Evolutionary conservation across 2,888 invertebrate genomes (phyloP), one percentile per base, ranked within the genome.

Genomic region (Biston stratarius): DNA sequence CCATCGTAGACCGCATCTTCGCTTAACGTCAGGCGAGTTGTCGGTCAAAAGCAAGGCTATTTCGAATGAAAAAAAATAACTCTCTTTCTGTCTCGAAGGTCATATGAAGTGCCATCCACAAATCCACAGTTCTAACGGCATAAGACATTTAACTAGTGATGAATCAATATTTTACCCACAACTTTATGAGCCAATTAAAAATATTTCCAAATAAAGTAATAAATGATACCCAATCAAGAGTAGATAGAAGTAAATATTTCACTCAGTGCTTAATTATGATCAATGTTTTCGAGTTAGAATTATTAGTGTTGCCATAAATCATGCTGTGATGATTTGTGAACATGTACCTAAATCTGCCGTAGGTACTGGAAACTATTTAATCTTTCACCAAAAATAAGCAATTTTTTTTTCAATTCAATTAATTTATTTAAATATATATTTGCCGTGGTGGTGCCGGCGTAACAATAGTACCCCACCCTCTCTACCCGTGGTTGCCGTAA

Each of bases 121-220:
- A 24, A 3, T 24, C 24, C 38, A 6, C 38, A 38, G 24, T 24
- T 24, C 38, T 47, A 15, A 47, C 47, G 14, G 8, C 9, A 47
- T 5, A 45, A 45, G 15, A 15, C 15, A 11, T 12, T 44, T n/a
- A 48, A 24, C 11, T 33, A 48, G 10, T 48, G 48, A 57, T 51
- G 42, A 57, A 57, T 42, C 49, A 56, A 42, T 60, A 60, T 47
- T n/a, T 14, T 48, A 44, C 33, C 49, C 44, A 45, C 45, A 7
- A 47, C 1, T 24, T 24, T 8, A 52, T 57, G 36, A 45, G 58
- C 58, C 58, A 61, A 61, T 67, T 67, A 67, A 52, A 63, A 61
- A 11, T 47, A 58, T 67, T 59, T 58, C 53, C 48, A 53, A 55
- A 59, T 56, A 48, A 59, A 53, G 53, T 58, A 47, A 67, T 63